phyloP scores from a whole-genome alignment of 2,113 vertebrate species.

The Aldabrachelys gigantea region DNA sequence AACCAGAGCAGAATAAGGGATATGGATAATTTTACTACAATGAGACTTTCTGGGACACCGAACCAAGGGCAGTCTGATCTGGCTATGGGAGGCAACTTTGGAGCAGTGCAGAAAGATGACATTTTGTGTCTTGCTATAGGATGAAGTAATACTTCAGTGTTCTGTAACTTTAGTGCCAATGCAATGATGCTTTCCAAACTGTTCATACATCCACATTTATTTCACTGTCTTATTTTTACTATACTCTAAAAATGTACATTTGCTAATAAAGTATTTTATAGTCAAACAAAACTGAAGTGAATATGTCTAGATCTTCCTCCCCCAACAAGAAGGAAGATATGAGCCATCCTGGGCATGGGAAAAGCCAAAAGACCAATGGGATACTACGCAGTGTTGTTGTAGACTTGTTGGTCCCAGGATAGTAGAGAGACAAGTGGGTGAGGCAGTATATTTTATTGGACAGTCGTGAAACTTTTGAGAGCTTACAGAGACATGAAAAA shows the following conservation, averaged over 20 bases:
- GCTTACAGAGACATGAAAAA: neutral
- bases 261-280: neutral
- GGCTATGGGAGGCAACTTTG: neutral
- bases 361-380: neutral
- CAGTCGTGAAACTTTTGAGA: neutral
- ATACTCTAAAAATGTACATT: neutral
- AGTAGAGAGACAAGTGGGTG: neutral
- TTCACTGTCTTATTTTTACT: neutral
- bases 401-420: neutral
- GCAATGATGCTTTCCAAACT: neutral
- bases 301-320: rapidly evolving
- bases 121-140: neutral
- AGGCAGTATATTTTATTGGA: too few relatives aligned
- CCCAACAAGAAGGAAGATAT: neutral
- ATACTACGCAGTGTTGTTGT: neutral
- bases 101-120: neutral
- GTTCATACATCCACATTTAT: neutral
- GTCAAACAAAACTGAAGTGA: neutral
- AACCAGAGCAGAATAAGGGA: neutral
- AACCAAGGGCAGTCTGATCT: neutral
- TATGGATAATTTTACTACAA: rapidly evolving
- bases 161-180: neutral
- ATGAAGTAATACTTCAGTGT: neutral
- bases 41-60: neutral
- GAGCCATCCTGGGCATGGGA: neutral